Conservation (phyloP, 2,113 vertebrate genomes). For the Illadopsis cleaveri region DNA sequence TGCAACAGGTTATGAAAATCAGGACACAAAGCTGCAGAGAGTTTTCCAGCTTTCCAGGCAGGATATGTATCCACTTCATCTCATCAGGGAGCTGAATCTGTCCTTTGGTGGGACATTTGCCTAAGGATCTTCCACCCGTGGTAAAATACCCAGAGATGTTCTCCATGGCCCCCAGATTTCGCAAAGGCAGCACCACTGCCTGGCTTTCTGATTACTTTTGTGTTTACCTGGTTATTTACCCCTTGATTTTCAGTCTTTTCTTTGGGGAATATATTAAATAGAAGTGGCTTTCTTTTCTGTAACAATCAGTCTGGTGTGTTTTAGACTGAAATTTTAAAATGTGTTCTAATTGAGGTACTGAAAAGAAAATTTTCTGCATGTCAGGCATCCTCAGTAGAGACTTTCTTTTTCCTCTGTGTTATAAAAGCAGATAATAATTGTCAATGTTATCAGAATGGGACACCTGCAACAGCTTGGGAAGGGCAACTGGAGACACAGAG, state of each 20-base stretch:
- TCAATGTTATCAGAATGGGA: neutral
- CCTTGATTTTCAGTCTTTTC: neutral
- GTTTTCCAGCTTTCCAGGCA: neutral
- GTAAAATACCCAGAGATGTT: neutral
- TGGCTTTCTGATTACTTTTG: neutral
- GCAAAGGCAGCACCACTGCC: neutral
- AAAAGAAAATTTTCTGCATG: neutral
- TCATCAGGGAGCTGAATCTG: neutral
- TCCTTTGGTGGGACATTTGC: neutral
- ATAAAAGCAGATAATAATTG: neutral
- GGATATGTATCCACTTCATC: neutral
- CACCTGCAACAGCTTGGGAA: neutral
- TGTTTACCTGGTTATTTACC: neutral
- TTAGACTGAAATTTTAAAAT: neutral
- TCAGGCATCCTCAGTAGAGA: neutral
- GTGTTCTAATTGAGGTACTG: neutral
- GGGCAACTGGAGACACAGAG: neutral
- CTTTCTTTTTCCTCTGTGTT: neutral
- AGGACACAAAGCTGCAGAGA: neutral
- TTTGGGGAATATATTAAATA: neutral
- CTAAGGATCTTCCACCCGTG: too few species aligned
- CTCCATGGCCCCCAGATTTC: neutral
- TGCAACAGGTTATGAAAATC: neutral
- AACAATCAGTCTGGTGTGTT: neutral
- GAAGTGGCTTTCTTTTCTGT: neutral